Evolutionary conservation across 1,140 invertebrate genomes (phyloP).

Genomic region (Drosophila arizonae): DNA sequence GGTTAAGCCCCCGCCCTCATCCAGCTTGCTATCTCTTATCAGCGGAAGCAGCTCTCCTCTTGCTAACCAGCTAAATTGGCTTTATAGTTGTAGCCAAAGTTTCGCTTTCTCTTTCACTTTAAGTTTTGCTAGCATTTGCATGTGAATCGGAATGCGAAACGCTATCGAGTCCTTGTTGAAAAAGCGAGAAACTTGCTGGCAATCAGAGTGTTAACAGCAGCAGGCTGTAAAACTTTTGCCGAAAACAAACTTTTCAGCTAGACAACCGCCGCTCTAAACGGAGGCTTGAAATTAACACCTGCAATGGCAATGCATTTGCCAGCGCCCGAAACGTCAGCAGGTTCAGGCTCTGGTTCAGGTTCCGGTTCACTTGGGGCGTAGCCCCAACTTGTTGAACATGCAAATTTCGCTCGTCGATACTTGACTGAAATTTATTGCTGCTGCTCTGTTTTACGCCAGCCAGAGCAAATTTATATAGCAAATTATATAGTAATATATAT

Average conservation of each 20-base stretch:
- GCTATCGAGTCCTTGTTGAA: constrained; percentile 33
- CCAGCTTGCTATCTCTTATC: not conserved
- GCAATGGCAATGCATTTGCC: constrained; percentile 50
- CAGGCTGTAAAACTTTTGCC: constrained; percentile 65
- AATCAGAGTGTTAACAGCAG: constrained; percentile 77
- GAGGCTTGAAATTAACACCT: constrained; percentile 65
- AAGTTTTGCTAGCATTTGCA: constrained; percentile 43
- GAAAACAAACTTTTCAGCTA: constrained; percentile 52
- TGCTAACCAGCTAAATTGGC: constrained; percentile 53
- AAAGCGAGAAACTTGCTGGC: constrained; percentile 55
- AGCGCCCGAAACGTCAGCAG: constrained; percentile 29
- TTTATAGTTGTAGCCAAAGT: constrained; percentile 57
- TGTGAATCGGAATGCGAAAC: constrained; percentile 43
- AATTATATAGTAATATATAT: no score
- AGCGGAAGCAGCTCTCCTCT: constrained; percentile 33
- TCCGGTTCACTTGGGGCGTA: constrained; percentile 22
- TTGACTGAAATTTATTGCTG: constrained; percentile 33
- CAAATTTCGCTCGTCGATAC: constrained; percentile 19
- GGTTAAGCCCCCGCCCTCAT: not conserved
- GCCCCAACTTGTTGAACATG: constrained; percentile 51
- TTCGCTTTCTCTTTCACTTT: constrained; percentile 40
- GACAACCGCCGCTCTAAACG: constrained; percentile 10
- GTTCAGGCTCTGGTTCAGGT: not conserved
- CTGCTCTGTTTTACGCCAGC: not conserved
- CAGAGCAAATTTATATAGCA: no score